Evolutionary conservation across 2,888 invertebrate genomes (phyloP).

Genomic region (Tribolium freemani): DNA sequence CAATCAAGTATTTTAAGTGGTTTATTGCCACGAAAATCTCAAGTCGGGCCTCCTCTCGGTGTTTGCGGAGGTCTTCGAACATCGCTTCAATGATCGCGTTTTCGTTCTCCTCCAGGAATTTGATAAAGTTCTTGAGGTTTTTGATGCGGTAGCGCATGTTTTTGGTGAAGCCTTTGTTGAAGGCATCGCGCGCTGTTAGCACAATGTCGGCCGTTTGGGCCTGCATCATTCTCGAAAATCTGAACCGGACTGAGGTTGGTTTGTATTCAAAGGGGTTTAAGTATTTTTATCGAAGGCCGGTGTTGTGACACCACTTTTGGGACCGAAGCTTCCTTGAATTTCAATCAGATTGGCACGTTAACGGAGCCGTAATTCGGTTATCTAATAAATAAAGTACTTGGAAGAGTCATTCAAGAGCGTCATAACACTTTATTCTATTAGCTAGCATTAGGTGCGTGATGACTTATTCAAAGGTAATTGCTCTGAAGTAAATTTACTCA

Average conservation of each 20-base stretch:
- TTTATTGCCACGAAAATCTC: slow-evolving; percentile 75
- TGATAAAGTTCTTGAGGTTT: slow-evolving; percentile 81
- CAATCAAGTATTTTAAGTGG: slow-evolving; percentile 79
- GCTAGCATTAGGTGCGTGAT: background rate
- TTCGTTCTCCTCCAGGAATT: slow-evolving; percentile 87
- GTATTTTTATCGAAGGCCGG: background rate
- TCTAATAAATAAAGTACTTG: background rate
- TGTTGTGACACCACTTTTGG: background rate
- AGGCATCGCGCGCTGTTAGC: slow-evolving; percentile 72
- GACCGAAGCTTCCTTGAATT: background rate
- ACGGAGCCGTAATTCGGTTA: background rate
- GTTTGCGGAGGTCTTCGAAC: slow-evolving; percentile 80
- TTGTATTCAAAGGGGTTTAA: background rate
- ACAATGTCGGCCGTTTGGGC: background rate
- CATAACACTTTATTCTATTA: background rate
- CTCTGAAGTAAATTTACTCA: background rate
- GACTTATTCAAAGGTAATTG: background rate
- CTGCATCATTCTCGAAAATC: background rate
- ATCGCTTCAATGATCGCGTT: slow-evolving; percentile 81
- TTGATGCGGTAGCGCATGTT: slow-evolving; percentile 82
- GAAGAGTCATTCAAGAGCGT: background rate
- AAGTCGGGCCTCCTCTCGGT: slow-evolving; percentile 82
- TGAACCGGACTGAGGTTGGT: background rate
- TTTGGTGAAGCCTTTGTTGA: slow-evolving; percentile 83
- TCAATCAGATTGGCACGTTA: background rate